Conservation (phyloP, 2,888 invertebrate genomes). For the Drosophila monieri region DNA sequence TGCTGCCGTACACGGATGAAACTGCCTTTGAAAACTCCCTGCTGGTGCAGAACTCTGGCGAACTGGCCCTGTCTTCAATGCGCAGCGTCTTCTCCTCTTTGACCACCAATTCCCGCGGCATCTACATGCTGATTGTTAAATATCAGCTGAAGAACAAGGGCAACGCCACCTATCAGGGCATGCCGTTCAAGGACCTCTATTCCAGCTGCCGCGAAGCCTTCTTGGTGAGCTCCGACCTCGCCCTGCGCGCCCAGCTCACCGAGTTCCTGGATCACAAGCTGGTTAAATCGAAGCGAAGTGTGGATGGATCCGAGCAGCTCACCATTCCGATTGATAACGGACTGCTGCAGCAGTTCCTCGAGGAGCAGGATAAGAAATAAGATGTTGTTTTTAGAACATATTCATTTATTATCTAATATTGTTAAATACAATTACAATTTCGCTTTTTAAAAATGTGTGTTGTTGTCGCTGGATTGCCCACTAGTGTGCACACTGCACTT, state of each 20-base stretch:
- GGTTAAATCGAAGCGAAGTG: constrained; percentile 90
- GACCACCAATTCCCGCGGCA: constrained; percentile 93
- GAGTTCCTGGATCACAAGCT: constrained; percentile 98
- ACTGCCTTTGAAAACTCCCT: constrained; percentile 93
- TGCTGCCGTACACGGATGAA: constrained; percentile 92
- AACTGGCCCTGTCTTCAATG: constrained; percentile 92
- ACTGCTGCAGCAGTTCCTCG: constrained; percentile 91
- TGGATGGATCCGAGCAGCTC: constrained; percentile 93
- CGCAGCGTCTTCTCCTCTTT: constrained; percentile 95
- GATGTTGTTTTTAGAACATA: constrained; percentile 63
- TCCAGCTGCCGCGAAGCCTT: constrained; percentile 93
- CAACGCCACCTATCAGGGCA: constrained; percentile 90
- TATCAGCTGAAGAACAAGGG: constrained; percentile 91
- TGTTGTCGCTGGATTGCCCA: constrained; percentile 31
- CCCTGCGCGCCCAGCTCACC: constrained; percentile 94
- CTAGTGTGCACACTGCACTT: constrained; percentile 9
- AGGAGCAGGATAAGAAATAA: constrained; percentile 83
- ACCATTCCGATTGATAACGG: constrained; percentile 90
- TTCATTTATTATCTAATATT: constrained; percentile 75
- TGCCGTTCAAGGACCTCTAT: constrained; percentile 95
- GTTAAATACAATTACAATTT: constrained; percentile 73
- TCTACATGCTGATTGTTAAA: constrained; percentile 92
- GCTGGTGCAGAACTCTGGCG: constrained; percentile 91
- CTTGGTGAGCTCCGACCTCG: constrained; percentile 95
- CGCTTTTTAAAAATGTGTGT: constrained; percentile 59